A percentile compares a stretch with the other conserved stretches of the same genome.
Conservation (phyloP, 2,797 vertebrate genomes). For the Neoniphon sammara region DNA sequence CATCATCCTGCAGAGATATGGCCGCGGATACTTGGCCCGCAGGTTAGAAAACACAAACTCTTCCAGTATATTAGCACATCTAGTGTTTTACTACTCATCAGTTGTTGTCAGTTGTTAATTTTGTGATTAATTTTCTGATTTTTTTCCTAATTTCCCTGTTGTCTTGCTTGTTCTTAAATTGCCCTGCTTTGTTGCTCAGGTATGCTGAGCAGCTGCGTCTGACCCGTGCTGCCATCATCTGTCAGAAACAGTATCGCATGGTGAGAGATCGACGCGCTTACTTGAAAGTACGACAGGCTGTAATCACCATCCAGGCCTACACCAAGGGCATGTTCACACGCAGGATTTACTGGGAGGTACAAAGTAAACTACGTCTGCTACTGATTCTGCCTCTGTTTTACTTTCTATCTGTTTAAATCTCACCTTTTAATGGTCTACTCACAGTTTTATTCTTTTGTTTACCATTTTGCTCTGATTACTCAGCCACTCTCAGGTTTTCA, state of each 20-base stretch:
- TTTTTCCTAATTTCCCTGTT: not conserved
- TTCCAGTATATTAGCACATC: too few species aligned
- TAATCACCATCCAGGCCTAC: constrained; percentile 90
- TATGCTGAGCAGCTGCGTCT: constrained; percentile 84
- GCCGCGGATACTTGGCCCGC: constrained; percentile 89
- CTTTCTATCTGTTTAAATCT: too few species aligned
- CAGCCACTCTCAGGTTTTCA: too few species aligned
- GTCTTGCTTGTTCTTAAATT: not conserved
- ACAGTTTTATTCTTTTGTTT: too few species aligned
- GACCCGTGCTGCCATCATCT: constrained; percentile 83
- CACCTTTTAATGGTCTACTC: too few species aligned
- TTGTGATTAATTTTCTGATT: not conserved
- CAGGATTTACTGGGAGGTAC: constrained; percentile 88
- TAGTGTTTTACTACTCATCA: too few species aligned
- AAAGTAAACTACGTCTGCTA: not conserved
- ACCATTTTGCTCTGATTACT: too few species aligned
- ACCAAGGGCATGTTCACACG: constrained; percentile 90
- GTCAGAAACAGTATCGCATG: constrained; percentile 95
- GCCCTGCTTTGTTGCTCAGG: constrained; percentile 66
- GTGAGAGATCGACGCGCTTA: constrained; percentile 79
- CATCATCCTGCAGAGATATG: constrained; percentile 85
- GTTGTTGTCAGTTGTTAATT: not conserved
- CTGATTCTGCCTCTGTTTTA: too few species aligned
- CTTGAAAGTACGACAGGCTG: constrained; percentile 76
- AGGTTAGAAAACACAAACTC: constrained; percentile 86